These are phyloP conservation scores for Cyprinodon diabolis DNA, from an alignment of 2,797 vertebrate genomes.

Conservation along the genomic window DNA sequence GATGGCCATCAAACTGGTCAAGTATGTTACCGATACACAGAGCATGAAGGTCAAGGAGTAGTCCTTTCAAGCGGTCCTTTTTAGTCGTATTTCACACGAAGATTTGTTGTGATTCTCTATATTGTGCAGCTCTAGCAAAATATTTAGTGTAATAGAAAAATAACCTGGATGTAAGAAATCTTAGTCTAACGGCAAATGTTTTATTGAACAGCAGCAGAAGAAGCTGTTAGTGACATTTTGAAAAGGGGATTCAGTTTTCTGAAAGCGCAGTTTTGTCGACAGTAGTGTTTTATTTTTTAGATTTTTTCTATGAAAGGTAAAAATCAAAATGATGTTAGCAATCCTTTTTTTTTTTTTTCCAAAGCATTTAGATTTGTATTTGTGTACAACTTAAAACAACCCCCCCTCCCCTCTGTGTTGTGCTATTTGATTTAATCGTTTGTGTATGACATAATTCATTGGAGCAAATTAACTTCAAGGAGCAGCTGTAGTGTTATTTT, in stretches of 20 bases:
- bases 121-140: neutral
- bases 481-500: neutral
- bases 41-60: neutral
- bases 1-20: neutral
- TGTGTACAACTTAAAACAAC: neutral
- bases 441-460: slow-evolving; percentile 13
- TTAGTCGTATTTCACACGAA: neutral
- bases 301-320: no score
- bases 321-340: no score
- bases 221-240: neutral
- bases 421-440: slow-evolving; percentile 2
- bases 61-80: neutral
- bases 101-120: neutral
- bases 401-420: neutral
- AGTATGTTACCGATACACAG: neutral
- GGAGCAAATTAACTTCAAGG: slow-evolving; percentile 15
- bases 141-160: neutral
- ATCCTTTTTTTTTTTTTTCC: no score
- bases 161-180: neutral
- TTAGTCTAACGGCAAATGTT: neutral
- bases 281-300: neutral
- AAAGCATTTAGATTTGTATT: neutral
- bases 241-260: neutral
- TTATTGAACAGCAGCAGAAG: neutral
- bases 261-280: neutral